Percentiles rank a stretch among this genome's conserved stretches.
phyloP scores from a whole-genome alignment of 2,888 invertebrate genomes.

The Scaptomyza reducta region DNA sequence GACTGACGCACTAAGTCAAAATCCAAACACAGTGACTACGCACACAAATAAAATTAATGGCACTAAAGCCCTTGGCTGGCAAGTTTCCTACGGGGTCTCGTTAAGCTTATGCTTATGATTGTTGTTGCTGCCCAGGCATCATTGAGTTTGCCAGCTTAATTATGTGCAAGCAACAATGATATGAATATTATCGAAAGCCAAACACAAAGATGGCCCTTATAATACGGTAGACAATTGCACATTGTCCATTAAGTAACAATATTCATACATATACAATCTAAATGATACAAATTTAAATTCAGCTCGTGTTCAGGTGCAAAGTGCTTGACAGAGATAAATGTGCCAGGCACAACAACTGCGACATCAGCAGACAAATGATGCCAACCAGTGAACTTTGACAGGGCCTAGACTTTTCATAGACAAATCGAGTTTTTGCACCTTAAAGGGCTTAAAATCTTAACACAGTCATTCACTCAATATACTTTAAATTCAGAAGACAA shows the following conservation, averaged over 20 bases:
- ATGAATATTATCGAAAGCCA: constrained; percentile 72
- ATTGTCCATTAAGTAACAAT: constrained; percentile 6
- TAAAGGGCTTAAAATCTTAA: constrained; percentile 10
- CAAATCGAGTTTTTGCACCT: background rate
- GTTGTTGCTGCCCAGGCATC: constrained; percentile 12
- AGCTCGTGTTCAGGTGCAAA: constrained; percentile 17
- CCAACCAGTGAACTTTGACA: constrained; percentile 45
- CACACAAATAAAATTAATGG: constrained; percentile 57
- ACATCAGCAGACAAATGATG: constrained; percentile 70
- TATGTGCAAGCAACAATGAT: constrained; percentile 80
- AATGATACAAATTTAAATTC: constrained; percentile 34
- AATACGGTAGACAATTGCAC: constrained; percentile 8
- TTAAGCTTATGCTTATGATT: constrained; percentile 44
- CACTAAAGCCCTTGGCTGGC: constrained; percentile 39
- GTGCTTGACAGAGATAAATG: constrained; percentile 17
- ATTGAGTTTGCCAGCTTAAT: constrained; percentile 63
- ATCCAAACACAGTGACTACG: constrained; percentile 36
- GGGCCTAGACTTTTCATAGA: constrained; percentile 3
- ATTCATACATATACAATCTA: constrained; percentile 5
- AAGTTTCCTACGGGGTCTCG: constrained; percentile 61
- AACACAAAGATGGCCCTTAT: no score
- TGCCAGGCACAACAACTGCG: constrained; percentile 36
- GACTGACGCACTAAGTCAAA: constrained; percentile 66
- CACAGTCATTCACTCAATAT: constrained; percentile 29
- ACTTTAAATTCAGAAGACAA: constrained; percentile 11